phyloP scores from a whole-genome alignment of 2,888 invertebrate species.

The Apamea anceps region DNA sequence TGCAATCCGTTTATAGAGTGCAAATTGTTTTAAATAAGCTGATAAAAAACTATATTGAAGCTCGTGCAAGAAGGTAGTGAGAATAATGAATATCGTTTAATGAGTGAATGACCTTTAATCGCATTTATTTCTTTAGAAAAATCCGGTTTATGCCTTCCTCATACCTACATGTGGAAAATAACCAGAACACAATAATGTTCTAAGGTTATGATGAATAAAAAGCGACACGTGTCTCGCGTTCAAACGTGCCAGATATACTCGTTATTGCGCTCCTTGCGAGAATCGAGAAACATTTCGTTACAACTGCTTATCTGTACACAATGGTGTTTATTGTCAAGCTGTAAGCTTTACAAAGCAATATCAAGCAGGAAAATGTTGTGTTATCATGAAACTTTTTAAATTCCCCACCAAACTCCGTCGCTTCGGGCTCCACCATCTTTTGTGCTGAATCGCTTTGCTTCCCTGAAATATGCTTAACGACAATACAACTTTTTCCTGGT shows the following conservation, averaged over 20 bases:
- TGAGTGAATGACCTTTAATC: neutral
- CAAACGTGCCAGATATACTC: constrained; percentile 63
- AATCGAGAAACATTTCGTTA: constrained; percentile 67
- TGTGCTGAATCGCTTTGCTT: constrained; percentile 59
- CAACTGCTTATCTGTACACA: constrained; percentile 68
- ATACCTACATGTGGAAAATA: constrained; percentile 6
- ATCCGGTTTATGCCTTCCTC: neutral
- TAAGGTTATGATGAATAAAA: constrained; percentile 71
- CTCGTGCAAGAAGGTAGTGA: neutral
- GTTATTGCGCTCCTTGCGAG: constrained; percentile 61
- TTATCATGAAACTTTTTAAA: constrained; percentile 71
- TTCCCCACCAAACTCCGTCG: constrained; percentile 60
- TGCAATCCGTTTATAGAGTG: constrained; percentile 28
- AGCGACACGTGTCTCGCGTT: constrained; percentile 70
- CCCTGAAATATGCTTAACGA: constrained; percentile 67
- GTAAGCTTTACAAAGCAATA: constrained; percentile 66
- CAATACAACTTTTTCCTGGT: constrained; percentile 62
- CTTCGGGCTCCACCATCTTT: constrained; percentile 57
- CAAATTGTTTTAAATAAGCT: constrained; percentile 17
- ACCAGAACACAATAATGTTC: constrained; percentile 47
- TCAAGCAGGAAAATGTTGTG: constrained; percentile 67
- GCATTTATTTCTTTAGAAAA: constrained; percentile 4
- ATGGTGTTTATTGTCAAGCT: constrained; percentile 72
- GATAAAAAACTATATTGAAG: constrained; percentile 12
- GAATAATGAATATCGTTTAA: neutral